Evolutionary conservation across 2,888 invertebrate species (phyloP), one percentile per base, ranked within the genome.

Genomic region (Pseudolycoriella hygida): DNA sequence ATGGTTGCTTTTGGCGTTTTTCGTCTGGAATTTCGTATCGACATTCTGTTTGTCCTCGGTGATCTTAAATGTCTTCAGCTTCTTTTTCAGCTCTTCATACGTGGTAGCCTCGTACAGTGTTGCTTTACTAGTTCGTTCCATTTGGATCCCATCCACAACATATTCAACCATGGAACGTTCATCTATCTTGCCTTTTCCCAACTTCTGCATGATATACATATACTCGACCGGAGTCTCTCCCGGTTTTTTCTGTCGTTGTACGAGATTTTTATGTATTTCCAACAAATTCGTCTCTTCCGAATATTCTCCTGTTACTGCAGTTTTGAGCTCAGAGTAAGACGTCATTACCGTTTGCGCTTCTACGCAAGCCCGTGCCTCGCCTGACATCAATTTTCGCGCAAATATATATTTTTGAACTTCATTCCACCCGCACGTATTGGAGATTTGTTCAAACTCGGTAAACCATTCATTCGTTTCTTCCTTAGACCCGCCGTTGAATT

Each of bases 341-440:
- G 34, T 11, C 17, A 45, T 43, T 17, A 40, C 32, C 2, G 17
- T 17, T 6, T 15, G 17, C 2, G 45, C 3, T 40, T 44, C 48
- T 2, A 48, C 37, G 2, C 43, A 43, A 11, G 45, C 15, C 6
- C 46, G 46, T 12, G 45, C 45, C 2, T 45, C 44, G n/a, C 43
- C 46, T 44, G 10, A 34, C 15, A 50, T 32, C n/a, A 49, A 46
- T 37, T 46, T 44, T n/a, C 48, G 43, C 1, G 41, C 39, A 41
- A 47, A 48, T 2, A 50, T 3, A 45, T 42, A 50, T 15, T 47
- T 50, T 31, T 50, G 46, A 8, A 47, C 25, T 1, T 37, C 20
- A n/a, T 42, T 47, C 48, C 48, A 50, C 3, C 17, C 38, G 38
- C 11, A 39, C n/a, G n/a, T n/a, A n/a, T n/a, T n/a, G n/a, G n/a